phyloP scores from a whole-genome alignment of 64 coral and sea anemone species.

The Catalaphyllia jardinei region DNA sequence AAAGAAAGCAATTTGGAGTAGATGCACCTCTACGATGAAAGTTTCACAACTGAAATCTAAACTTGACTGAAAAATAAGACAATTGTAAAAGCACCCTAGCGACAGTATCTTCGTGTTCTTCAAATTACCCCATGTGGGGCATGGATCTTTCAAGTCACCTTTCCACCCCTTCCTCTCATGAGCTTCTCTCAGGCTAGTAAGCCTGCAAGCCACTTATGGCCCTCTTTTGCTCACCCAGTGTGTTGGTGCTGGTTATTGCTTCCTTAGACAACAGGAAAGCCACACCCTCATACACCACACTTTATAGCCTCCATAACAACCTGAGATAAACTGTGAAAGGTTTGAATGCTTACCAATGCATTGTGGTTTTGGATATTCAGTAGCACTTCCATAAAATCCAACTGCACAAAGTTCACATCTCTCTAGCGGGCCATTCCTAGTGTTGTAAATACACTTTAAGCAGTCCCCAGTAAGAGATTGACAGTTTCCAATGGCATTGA shows the following conservation, averaged over 20 bases:
- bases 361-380: conserved; percentile 88
- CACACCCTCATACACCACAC: background rate
- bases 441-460: conserved; percentile 93
- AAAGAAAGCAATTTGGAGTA: background rate
- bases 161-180: no score
- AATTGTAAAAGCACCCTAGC: no score
- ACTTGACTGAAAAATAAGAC: no score
- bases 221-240: no score
- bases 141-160: no score
- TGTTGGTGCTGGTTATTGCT: no score
- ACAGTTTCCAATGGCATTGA: conserved; percentile 90
- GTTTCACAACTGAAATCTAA: no score
- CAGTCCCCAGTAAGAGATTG: conserved; percentile 83
- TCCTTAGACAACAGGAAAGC: background rate
- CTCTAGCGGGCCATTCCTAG: conserved; percentile 77
- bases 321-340: background rate
- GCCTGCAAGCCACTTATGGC: no score
- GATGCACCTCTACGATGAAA: background rate
- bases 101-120: no score
- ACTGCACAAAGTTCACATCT: conserved; percentile 82
- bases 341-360: conserved; percentile 65
- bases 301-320: background rate
- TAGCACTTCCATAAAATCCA: conserved; percentile 96
- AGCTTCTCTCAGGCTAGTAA: no score
- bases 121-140: no score